These are phyloP conservation scores for Patella pellucida DNA, from an alignment of 2,888 invertebrate genomes.

Conservation along the genomic window DNA sequence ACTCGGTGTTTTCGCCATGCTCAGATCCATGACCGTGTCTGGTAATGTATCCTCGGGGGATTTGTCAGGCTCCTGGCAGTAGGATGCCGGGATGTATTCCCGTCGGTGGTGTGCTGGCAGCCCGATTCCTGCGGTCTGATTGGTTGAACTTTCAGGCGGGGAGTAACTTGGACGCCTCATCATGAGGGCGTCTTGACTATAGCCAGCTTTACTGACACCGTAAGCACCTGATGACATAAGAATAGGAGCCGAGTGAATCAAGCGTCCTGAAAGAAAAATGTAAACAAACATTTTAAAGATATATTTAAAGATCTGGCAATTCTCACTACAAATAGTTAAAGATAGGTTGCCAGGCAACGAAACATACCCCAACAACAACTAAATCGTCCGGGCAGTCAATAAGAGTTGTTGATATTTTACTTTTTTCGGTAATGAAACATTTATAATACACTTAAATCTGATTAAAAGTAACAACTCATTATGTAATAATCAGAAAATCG, in stretches of 20 bases:
- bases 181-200: conserved; percentile 32
- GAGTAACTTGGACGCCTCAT: conserved; percentile 14
- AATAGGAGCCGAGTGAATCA: conserved; percentile 23
- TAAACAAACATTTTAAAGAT: no score
- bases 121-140: conserved; percentile 31
- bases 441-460: no score
- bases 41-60: not conserved
- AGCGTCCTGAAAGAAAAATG: not conserved
- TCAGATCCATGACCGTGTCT: conserved; percentile 60
- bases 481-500: no score
- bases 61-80: not conserved
- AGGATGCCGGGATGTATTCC: not conserved
- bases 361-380: no score
- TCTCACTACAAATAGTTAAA: no score
- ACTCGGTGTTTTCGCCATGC: conserved; percentile 57
- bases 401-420: no score
- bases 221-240: conserved; percentile 20
- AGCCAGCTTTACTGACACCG: conserved; percentile 19
- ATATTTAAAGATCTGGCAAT: no score
- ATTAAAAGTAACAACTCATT: no score
- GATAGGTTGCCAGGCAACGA: no score
- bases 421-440: no score
- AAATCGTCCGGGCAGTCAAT: no score
- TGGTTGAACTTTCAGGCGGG: conserved; percentile 17
- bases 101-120: conserved; percentile 14